Conservation (phyloP, 2,797 vertebrate species). For the Malacoraja senta region DNA sequence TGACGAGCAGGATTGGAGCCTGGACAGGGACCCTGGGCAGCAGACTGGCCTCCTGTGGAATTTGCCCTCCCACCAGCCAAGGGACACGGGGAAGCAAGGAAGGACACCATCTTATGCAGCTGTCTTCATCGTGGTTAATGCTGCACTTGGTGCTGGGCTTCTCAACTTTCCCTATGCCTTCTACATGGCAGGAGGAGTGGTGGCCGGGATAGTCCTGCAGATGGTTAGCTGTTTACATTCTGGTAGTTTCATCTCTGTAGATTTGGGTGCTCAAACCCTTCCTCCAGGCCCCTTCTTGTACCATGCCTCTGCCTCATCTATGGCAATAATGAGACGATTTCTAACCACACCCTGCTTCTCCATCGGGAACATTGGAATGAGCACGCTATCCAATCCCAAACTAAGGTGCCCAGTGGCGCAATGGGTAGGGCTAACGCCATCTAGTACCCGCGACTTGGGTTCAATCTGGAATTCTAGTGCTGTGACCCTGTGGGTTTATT, state of each 20-base stretch:
- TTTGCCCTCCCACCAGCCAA: slow-evolving; percentile 51
- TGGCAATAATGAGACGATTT: too few species aligned
- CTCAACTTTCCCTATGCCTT: slow-evolving; percentile 95
- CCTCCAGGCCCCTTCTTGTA: not conserved
- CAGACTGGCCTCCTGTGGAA: slow-evolving; percentile 81
- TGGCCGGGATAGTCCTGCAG: slow-evolving; percentile 72
- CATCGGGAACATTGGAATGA: not conserved
- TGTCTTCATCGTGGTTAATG: slow-evolving; percentile 90
- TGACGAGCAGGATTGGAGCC: slow-evolving; percentile 68
- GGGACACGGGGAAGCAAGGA: slow-evolving; percentile 41
- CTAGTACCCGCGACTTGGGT: too few species aligned
- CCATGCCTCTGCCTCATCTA: not conserved
- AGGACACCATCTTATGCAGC: slow-evolving; percentile 71
- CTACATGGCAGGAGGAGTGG: slow-evolving; percentile 80
- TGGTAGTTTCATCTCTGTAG: not conserved
- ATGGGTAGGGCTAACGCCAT: too few species aligned
- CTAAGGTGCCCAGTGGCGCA: too few species aligned
- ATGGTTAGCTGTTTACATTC: slow-evolving; percentile 66
- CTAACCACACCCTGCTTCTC: not conserved
- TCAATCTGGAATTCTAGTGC: too few species aligned
- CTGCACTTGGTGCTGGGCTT: slow-evolving; percentile 84
- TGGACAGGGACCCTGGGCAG: slow-evolving; percentile 73
- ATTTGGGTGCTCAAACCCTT: not conserved
- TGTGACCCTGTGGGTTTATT: too few species aligned
- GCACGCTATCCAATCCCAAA: not conserved